A percentile compares a stretch with the other conserved stretches of the same genome.
Conservation (phyloP, 2,797 vertebrate genomes). For the Eulemur coronatus region DNA sequence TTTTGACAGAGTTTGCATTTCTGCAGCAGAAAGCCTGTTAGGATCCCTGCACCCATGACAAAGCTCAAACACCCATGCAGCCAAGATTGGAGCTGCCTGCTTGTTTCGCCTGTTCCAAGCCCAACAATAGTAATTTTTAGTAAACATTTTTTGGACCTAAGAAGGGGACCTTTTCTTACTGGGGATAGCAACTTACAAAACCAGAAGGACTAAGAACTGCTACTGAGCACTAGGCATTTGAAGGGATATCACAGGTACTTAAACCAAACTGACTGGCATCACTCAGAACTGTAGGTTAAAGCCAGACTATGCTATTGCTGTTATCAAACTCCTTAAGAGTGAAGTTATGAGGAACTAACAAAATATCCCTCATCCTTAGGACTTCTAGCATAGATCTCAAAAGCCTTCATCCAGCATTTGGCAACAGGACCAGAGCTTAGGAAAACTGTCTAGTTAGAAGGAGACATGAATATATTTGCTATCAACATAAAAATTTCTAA, state of each 20-base stretch:
- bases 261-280: background rate
- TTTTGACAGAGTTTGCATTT: background rate
- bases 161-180: background rate
- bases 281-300: background rate
- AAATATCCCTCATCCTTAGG: background rate
- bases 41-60: background rate
- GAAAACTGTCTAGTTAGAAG: background rate
- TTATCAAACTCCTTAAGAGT: background rate
- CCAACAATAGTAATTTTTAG: background rate
- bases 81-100: background rate
- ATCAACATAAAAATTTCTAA: background rate
- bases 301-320: background rate
- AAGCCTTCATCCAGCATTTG: background rate
- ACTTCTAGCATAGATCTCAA: background rate
- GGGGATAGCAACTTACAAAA: background rate
- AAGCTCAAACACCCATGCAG: slow-evolving; percentile 66
- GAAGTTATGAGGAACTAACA: background rate
- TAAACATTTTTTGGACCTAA: background rate
- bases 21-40: slow-evolving; percentile 58
- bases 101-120: background rate
- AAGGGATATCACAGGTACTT: background rate
- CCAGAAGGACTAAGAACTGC: background rate
- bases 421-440: background rate
- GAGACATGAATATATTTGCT: background rate
- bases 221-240: background rate